phyloP scores from a whole-genome alignment of 2,888 invertebrate species.

The Drosophila quinaria region DNA sequence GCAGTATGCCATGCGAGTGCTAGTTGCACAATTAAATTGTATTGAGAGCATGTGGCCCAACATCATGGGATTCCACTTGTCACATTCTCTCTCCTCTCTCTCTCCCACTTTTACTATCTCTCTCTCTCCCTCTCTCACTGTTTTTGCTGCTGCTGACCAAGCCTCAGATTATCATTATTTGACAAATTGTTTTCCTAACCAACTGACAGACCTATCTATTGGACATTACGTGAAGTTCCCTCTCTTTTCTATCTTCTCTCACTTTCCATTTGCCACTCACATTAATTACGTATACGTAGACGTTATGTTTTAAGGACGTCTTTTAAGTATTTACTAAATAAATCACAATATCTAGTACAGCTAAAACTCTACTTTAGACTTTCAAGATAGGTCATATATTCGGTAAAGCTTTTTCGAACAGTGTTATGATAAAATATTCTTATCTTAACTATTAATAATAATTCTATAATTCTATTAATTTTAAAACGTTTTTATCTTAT shows the following conservation, averaged over 20 bases:
- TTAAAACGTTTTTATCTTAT: not conserved
- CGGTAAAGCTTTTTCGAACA: not conserved
- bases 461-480: no score
- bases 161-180: conserved; percentile 79
- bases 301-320: not conserved
- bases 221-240: conserved; percentile 1
- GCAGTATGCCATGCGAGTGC: conserved; percentile 2
- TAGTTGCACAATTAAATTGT: conserved; percentile 64
- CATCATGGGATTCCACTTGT: conserved; percentile 44
- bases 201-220: conserved; percentile 16
- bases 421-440: not conserved
- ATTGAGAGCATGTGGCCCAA: conserved; percentile 55
- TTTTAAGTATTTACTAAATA: conserved; percentile 1
- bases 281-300: conserved; percentile 18
- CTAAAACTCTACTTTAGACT: not conserved
- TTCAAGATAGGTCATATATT: no score
- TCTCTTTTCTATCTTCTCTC: not conserved
- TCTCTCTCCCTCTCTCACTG: not conserved
- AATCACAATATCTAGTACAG: not conserved
- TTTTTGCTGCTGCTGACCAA: conserved; percentile 29
- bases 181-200: conserved; percentile 68
- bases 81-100: conserved; percentile 3
- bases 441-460: no score
- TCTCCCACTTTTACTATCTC: not conserved
- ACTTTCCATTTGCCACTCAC: conserved; percentile 3